phyloP scores from a whole-genome alignment of 2,797 vertebrate genomes.

The Acanthopagrus latus region DNA sequence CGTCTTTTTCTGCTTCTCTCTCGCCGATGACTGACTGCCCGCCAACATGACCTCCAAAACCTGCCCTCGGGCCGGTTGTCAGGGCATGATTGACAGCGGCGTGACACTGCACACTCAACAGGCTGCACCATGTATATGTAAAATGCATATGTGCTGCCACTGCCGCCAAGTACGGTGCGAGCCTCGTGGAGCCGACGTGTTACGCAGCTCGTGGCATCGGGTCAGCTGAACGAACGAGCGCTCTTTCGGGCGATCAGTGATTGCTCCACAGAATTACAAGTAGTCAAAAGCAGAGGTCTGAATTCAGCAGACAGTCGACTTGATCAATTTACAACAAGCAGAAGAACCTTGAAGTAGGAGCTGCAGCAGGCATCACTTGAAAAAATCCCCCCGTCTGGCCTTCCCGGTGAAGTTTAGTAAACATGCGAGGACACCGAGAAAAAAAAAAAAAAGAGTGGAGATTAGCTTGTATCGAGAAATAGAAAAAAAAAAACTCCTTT shows the following conservation, averaged over 20 bases:
- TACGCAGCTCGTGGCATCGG: neutral
- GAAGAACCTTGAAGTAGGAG: conserved; percentile 47
- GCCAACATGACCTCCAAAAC: conserved; percentile 44
- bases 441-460: conserved; percentile 29
- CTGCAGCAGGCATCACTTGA: conserved; percentile 27
- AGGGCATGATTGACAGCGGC: conserved; percentile 44
- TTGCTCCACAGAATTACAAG: conserved; percentile 46
- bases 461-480: conserved; percentile 50
- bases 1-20: conserved; percentile 22
- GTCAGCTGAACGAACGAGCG: conserved; percentile 1
- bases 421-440: conserved; percentile 33
- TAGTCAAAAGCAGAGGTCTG: conserved; percentile 33
- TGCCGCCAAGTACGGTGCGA: neutral
- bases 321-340: conserved; percentile 44
- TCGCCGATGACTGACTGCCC: conserved; percentile 2
- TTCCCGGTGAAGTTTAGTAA: conserved; percentile 53
- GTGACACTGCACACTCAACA: conserved; percentile 7
- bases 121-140: conserved; percentile 18
- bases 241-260: conserved; percentile 4
- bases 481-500: conserved; percentile 9
- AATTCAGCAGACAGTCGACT: conserved; percentile 30
- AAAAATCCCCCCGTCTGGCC: conserved; percentile 25
- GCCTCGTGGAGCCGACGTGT: neutral
- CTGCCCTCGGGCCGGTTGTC: neutral
- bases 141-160: conserved; percentile 17